A percentile compares a stretch with the other conserved stretches of the same genome.
phyloP scores from a whole-genome alignment of 2,888 invertebrate species.

The Slavum lentiscoides region DNA sequence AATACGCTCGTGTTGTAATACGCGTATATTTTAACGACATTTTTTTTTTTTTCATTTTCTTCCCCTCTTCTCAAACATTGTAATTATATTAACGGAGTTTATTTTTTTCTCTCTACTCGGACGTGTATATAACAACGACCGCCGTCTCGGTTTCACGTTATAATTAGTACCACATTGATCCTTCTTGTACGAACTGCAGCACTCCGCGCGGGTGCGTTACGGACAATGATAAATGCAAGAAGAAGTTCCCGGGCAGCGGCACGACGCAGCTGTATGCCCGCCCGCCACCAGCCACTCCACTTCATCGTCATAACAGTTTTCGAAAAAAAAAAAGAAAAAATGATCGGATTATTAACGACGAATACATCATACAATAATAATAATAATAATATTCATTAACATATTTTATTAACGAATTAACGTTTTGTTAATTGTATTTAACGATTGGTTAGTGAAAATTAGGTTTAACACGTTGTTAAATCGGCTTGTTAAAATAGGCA shows the following conservation, averaged over 20 bases:
- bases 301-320: background rate
- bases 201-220: background rate
- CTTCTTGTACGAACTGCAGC: background rate
- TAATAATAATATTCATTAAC: too few relatives aligned
- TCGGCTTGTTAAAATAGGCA: too few relatives aligned
- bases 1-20: background rate
- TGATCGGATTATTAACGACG: too few relatives aligned
- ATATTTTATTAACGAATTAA: too few relatives aligned
- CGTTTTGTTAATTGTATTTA: too few relatives aligned
- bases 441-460: too few relatives aligned
- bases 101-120: background rate
- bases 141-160: constrained; percentile 33
- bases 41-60: constrained; percentile 7
- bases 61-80: background rate
- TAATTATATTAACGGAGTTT: constrained; percentile 17
- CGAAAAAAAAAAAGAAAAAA: too few relatives aligned
- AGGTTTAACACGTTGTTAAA: too few relatives aligned
- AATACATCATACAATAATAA: too few relatives aligned
- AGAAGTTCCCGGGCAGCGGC: too few relatives aligned
- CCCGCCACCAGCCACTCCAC: background rate
- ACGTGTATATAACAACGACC: constrained; percentile 5
- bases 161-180: constrained; percentile 44
- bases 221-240: background rate
- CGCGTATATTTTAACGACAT: constrained; percentile 41
- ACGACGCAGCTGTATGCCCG: too few relatives aligned